Evolutionary conservation across 2,797 vertebrate genomes (phyloP).

Genomic region (Pyrocephalus nanus): DNA sequence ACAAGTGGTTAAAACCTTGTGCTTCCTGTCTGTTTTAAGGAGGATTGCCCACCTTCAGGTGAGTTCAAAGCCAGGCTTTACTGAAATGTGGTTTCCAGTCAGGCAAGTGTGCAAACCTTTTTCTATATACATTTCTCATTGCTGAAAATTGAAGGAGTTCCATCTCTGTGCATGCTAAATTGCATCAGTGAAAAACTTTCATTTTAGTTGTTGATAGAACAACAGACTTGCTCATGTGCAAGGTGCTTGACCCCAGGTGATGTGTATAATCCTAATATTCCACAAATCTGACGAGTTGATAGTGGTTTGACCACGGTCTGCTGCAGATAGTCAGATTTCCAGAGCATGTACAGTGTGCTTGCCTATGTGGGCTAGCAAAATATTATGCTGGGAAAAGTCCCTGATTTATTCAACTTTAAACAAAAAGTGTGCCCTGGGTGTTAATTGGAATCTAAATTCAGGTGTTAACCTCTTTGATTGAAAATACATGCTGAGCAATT

Average conservation of each 20-base stretch:
- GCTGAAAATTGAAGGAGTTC: background rate
- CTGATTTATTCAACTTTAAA: slow-evolving; percentile 77
- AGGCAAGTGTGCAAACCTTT: background rate
- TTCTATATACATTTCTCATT: accelerated
- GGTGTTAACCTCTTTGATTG: slow-evolving; percentile 83
- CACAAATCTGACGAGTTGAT: background rate
- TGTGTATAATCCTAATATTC: background rate
- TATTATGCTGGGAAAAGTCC: slow-evolving; percentile 76
- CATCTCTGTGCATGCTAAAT: background rate
- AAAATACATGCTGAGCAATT: slow-evolving; percentile 82
- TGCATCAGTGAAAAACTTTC: background rate
- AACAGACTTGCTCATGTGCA: background rate
- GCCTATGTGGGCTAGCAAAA: slow-evolving; percentile 66
- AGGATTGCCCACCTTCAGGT: background rate
- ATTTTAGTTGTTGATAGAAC: background rate
- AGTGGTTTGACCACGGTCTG: background rate
- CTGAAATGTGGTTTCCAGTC: background rate
- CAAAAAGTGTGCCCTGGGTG: slow-evolving; percentile 80
- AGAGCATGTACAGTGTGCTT: slow-evolving; percentile 11
- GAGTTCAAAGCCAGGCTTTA: background rate
- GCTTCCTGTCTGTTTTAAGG: background rate
- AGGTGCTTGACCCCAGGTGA: background rate
- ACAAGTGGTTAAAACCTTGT: background rate
- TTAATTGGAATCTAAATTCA: slow-evolving; percentile 87
- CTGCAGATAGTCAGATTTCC: slow-evolving; percentile 29